Conservation (phyloP, 1,140 invertebrate genomes). For the Musca vetustissima region DNA sequence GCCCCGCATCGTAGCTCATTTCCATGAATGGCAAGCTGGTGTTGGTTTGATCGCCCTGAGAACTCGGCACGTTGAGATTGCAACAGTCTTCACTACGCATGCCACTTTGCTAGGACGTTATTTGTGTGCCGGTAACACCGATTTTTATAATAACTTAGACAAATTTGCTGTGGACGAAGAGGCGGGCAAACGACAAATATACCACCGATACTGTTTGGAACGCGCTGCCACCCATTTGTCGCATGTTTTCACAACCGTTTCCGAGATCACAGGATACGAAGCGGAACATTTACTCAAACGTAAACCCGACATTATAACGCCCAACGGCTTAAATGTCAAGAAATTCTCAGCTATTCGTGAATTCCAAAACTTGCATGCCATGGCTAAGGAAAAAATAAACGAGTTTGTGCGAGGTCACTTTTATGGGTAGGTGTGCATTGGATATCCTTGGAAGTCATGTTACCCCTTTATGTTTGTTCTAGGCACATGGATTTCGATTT, state of each 20-base stretch:
- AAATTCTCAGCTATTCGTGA: conserved; percentile 99
- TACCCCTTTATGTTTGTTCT: neutral
- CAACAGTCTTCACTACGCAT: conserved; percentile 98
- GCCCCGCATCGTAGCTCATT: conserved; percentile 87
- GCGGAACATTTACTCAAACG: conserved; percentile 94
- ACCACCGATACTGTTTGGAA: conserved; percentile 99
- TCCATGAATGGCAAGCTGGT: conserved; percentile 99
- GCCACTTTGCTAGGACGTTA: conserved; percentile 96
- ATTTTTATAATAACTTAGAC: conserved; percentile 98
- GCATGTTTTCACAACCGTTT: conserved; percentile 98
- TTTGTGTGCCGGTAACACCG: conserved; percentile 95
- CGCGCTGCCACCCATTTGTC: conserved; percentile 88
- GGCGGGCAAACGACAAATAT: conserved; percentile 97
- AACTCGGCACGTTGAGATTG: conserved; percentile 86
- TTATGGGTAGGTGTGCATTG: conserved; percentile 65
- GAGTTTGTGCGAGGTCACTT: conserved; percentile 98
- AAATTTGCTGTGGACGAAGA: conserved; percentile 98
- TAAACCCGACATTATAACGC: conserved; percentile 96
- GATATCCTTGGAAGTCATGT: neutral
- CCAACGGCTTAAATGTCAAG: conserved; percentile 98
- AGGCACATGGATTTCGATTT: conserved; percentile 98
- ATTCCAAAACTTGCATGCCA: conserved; percentile 98
- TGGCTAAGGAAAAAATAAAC: conserved; percentile 98
- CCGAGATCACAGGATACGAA: conserved; percentile 93
- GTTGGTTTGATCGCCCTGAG: conserved; percentile 87